A percentile compares a stretch with the other conserved stretches of the same genome.
These are phyloP conservation scores for Hypomesus transpacificus DNA, from an alignment of 2,113 vertebrate genomes.

Conservation along the genomic window DNA sequence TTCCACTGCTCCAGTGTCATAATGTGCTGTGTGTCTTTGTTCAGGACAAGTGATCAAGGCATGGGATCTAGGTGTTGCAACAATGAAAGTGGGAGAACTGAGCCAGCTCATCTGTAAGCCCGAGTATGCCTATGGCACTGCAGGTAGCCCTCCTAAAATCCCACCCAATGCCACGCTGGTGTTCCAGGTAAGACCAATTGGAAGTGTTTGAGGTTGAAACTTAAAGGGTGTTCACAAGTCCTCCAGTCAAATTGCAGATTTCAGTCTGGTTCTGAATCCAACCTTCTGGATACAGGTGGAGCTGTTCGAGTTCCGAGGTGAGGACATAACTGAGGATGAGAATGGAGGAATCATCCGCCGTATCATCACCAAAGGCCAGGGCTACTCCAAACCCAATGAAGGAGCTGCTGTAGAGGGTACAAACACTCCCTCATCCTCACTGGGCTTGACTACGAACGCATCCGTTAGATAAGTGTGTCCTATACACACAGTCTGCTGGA, in stretches of 20 bases:
- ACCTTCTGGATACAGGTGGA: constrained; percentile 77
- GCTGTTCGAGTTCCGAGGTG: constrained; percentile 90
- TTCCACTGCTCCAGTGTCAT: neutral
- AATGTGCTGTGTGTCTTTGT: constrained; percentile 19
- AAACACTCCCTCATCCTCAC: neutral
- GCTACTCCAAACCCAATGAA: constrained; percentile 92
- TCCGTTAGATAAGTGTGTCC: too few species aligned
- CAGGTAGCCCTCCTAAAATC: constrained; percentile 96
- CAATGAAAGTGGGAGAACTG: constrained; percentile 92
- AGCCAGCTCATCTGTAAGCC: constrained; percentile 89
- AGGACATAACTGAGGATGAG: constrained; percentile 89
- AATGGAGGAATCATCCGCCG: constrained; percentile 91
- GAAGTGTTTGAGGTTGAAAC: neutral
- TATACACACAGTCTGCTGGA: too few species aligned
- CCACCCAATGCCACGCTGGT: constrained; percentile 86
- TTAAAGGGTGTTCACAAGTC: neutral
- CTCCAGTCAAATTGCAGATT: neutral
- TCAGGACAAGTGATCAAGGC: constrained; percentile 96
- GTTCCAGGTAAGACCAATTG: constrained; percentile 82
- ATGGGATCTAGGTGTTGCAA: constrained; percentile 92
- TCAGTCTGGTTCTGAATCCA: neutral
- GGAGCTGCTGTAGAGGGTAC: constrained; percentile 88
- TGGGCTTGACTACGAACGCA: neutral
- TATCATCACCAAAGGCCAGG: constrained; percentile 84
- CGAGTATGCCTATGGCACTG: constrained; percentile 90